Base-by-base conservation (phyloP, 2,113 vertebrate genomes). In the Poecile atricapillus region DNA sequence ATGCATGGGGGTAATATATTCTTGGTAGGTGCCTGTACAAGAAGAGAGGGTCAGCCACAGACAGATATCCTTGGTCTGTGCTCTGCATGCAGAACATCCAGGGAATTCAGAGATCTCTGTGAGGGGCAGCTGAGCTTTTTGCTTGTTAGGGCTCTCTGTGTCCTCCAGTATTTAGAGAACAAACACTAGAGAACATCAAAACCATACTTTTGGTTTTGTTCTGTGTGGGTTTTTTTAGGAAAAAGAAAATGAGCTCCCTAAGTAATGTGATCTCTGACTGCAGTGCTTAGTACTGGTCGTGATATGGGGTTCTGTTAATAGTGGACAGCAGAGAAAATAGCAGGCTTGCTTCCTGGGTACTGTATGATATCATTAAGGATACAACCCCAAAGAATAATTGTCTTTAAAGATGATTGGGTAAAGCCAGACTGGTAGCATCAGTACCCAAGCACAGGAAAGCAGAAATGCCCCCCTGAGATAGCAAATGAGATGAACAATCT, bases 191-290 rank as follows among this genome's bases (percentile, higher is more conserved):
- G 64, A 77, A 81, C 35, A 81, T 82, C 25, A 70, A 80, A 95
- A 31, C 6, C 20, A 10, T 43, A 33, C 8, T 80, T 39, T 77
- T 60, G 19, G 27, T 55, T 83, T 94, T 92, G 25, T 58, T 86
- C 33, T 39, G 7, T 49, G 60, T 28, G 28, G 11, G 2, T 0
- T 37, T 84, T 87, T 80, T 68, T 37, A 25, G 14, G 37, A 46
- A 88, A 88, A 90, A 88, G 58, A 90, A 89, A 91, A 84, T 11
- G 13, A 79, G 8, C 78, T 95, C 84, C 76, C 58, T 52, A 82
- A 64, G 49, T 92, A 89, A 90, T 86, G n/a, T 15, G 41, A 94
- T 96, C 94, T 92, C 82, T 83, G 89, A 87, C 81, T 73, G 10
- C 49, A 84, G 52, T 46, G 33, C 77, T 92, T 50, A 69, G 33